A percentile compares a stretch with the other conserved stretches of the same genome.
Conservation (phyloP, 2,888 invertebrate species). For the Lycaena phlaeas region DNA sequence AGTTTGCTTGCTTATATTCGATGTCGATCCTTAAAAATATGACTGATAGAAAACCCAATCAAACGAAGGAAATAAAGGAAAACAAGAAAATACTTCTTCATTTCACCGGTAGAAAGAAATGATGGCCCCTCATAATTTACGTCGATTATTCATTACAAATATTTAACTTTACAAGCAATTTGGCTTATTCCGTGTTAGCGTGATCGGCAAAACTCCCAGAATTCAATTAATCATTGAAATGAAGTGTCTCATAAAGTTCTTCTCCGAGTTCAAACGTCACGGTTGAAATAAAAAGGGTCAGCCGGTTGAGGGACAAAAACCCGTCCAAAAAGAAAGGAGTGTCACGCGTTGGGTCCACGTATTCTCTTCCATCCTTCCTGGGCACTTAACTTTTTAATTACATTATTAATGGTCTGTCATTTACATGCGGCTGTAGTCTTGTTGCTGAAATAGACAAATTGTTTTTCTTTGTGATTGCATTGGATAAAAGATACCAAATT, state of each 20-base stretch:
- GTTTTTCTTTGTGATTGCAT: too few relatives aligned
- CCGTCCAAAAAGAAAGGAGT: neutral
- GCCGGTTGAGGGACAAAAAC: conserved; percentile 9
- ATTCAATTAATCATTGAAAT: conserved; percentile 20
- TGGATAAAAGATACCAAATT: too few relatives aligned
- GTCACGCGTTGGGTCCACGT: neutral
- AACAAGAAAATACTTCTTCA: too few relatives aligned
- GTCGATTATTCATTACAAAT: neutral
- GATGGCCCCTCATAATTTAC: neutral
- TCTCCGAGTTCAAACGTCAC: conserved; percentile 14
- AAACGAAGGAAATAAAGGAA: too few relatives aligned
- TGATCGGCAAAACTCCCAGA: conserved; percentile 12
- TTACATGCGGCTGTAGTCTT: neutral
- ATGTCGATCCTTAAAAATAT: too few relatives aligned
- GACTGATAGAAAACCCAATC: too few relatives aligned
- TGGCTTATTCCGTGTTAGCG: neutral
- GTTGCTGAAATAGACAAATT: neutral
- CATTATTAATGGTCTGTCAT: conserved; percentile 7
- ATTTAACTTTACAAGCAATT: neutral
- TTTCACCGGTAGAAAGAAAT: too few relatives aligned
- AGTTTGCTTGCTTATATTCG: too few relatives aligned
- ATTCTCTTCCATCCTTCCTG: neutral
- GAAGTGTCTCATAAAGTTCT: conserved; percentile 17
- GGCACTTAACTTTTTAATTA: conserved; percentile 6
- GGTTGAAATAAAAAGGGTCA: conserved; percentile 20